These are phyloP conservation scores for Engystomops pustulosus DNA, from an alignment of 2,113 vertebrate species.

Conservation along the genomic window DNA sequence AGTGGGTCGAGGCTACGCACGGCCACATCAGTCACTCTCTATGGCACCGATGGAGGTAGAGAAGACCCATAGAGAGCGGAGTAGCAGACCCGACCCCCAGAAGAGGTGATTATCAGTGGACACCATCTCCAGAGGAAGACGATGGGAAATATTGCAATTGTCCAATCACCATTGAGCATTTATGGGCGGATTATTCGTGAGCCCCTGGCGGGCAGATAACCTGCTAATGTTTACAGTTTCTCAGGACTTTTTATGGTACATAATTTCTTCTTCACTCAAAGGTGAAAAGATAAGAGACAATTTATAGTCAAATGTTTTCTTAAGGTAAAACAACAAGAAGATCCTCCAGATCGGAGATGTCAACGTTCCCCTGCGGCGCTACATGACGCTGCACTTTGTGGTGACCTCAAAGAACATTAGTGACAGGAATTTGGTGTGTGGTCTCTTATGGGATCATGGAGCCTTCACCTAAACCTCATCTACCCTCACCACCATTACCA, in stretches of 20 bases:
- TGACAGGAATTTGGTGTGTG: background rate
- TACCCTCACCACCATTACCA: too few relatives aligned
- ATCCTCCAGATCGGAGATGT: background rate
- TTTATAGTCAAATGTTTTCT: constrained; percentile 22
- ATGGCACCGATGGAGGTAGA: too few relatives aligned
- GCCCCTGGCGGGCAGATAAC: background rate
- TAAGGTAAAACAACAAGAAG: constrained; percentile 1
- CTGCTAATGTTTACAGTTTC: background rate
- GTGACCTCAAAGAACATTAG: background rate
- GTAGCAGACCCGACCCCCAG: too few relatives aligned
- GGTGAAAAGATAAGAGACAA: constrained; percentile 34
- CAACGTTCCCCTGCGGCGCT: background rate
- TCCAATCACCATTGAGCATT: background rate
- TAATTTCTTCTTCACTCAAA: constrained; percentile 17
- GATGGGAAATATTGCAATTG: background rate
- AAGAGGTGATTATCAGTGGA: too few relatives aligned
- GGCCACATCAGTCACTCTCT: too few relatives aligned
- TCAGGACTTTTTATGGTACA: constrained; percentile 47
- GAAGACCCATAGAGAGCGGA: too few relatives aligned
- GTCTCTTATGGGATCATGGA: background rate
- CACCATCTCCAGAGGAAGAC: background rate
- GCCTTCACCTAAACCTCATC: background rate
- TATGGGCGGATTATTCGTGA: background rate
- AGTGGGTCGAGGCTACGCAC: too few relatives aligned
- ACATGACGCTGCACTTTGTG: background rate